phyloP scores from a whole-genome alignment of 1,140 invertebrate genomes.

The Forficula auricularia region DNA sequence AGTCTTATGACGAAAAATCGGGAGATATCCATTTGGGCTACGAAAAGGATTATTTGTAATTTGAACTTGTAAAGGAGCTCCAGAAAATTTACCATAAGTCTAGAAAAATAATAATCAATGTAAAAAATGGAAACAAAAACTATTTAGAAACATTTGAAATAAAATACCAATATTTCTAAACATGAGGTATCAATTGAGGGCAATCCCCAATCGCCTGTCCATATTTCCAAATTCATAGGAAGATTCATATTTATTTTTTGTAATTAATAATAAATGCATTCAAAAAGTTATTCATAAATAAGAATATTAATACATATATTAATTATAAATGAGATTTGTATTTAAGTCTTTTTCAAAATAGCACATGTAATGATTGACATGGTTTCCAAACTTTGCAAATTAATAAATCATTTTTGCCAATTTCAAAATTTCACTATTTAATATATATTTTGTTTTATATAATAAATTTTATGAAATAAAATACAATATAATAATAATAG shows the following conservation, averaged over 20 bases:
- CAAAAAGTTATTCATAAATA: too few species aligned
- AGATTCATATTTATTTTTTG: constrained; percentile 5
- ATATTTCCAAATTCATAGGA: constrained; percentile 47
- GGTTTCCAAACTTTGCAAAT: too few species aligned
- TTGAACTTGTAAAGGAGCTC: constrained; percentile 43
- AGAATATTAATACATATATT: too few species aligned
- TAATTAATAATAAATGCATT: too few species aligned
- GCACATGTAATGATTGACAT: too few species aligned
- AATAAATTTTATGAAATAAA: too few species aligned
- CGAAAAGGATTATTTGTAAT: constrained; percentile 49
- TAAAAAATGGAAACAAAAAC: constrained; percentile 4
- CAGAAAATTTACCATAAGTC: constrained; percentile 56
- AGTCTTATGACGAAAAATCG: constrained; percentile 42
- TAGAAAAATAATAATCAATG: constrained; percentile 28
- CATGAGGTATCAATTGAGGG: constrained; percentile 64
- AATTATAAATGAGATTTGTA: too few species aligned
- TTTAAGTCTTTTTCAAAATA: too few species aligned
- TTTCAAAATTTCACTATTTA: too few species aligned
- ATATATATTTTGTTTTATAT: too few species aligned
- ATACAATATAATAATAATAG: too few species aligned
- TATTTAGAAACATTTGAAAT: constrained; percentile 22
- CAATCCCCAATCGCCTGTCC: constrained; percentile 67
- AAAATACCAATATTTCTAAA: constrained; percentile 61
- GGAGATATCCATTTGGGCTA: constrained; percentile 45
- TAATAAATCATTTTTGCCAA: too few species aligned